These are phyloP conservation scores for Drosophila pandora DNA, from an alignment of 1,140 invertebrate species.

Conservation along the genomic window DNA sequence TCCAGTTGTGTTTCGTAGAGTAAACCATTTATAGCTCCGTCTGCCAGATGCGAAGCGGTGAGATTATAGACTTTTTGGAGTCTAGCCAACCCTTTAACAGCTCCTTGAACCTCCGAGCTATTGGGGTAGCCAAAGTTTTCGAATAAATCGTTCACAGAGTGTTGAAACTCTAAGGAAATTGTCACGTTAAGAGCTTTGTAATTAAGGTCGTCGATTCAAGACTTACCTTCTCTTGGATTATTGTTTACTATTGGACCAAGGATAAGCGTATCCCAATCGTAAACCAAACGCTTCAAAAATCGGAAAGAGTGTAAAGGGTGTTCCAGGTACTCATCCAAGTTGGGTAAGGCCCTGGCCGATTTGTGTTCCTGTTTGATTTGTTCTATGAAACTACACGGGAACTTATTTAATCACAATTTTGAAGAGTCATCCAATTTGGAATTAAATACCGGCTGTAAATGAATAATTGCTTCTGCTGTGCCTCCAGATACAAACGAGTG, in stretches of 20 bases:
- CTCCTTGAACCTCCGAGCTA: slow-evolving; percentile 47
- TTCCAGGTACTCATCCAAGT: slow-evolving; percentile 41
- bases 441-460: slow-evolving; percentile 45
- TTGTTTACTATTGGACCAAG: slow-evolving; percentile 10
- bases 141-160: not conserved
- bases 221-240: slow-evolving; percentile 29
- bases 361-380: slow-evolving; percentile 54
- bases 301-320: slow-evolving; percentile 59
- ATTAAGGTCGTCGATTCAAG: not conserved
- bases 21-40: slow-evolving; percentile 35
- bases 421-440: not conserved
- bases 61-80: slow-evolving; percentile 63
- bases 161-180: not conserved
- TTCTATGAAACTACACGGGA: slow-evolving; percentile 44
- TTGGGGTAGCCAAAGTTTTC: slow-evolving; percentile 22
- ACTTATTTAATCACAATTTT: no score
- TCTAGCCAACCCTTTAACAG: slow-evolving; percentile 40
- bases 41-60: slow-evolving; percentile 32
- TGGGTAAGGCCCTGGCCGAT: slow-evolving; percentile 8
- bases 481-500: slow-evolving; percentile 35
- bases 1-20: slow-evolving; percentile 16
- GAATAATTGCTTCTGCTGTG: slow-evolving; percentile 43
- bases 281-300: slow-evolving; percentile 51
- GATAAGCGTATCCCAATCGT: slow-evolving; percentile 51
- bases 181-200: not conserved